phyloP scores from a whole-genome alignment of 2,797 vertebrate species.

The Babyrousa celebensis region DNA sequence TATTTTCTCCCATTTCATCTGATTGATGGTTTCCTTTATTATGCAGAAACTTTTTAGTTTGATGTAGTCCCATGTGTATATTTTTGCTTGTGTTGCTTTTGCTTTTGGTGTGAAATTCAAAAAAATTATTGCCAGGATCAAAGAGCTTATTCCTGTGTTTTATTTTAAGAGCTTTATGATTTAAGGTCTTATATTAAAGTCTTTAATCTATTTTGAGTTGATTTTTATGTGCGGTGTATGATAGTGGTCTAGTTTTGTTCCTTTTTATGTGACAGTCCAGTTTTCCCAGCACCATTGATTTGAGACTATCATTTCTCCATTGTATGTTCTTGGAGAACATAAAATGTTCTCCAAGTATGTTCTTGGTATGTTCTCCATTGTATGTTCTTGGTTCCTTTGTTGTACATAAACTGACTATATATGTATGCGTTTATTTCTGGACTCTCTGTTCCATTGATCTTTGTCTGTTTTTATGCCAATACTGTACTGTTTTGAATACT shows the following conservation, averaged over 20 bases:
- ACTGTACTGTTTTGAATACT: background rate
- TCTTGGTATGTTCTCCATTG: background rate
- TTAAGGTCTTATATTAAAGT: background rate
- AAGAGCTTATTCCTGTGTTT: background rate
- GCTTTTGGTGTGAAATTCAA: background rate
- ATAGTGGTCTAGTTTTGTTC: background rate
- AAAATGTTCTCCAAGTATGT: background rate
- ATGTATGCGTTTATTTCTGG: background rate
- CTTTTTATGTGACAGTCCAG: background rate
- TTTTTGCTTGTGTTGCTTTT: background rate
- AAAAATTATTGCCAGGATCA: background rate
- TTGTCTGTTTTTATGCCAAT: background rate
- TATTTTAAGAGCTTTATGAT: background rate
- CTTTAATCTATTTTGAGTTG: background rate
- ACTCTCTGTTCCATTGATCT: background rate
- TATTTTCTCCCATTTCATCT: background rate
- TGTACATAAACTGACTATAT: background rate
- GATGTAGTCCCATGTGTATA: background rate
- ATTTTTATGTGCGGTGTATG: background rate
- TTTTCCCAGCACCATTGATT: background rate
- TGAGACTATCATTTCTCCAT: background rate
- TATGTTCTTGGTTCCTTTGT: background rate
- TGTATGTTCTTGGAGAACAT: background rate
- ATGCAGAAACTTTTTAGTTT: background rate
- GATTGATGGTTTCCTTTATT: background rate